These are phyloP conservation scores for Psammodynastes pulverulentus DNA, from an alignment of 2,113 vertebrate species.

Conservation along the genomic window DNA sequence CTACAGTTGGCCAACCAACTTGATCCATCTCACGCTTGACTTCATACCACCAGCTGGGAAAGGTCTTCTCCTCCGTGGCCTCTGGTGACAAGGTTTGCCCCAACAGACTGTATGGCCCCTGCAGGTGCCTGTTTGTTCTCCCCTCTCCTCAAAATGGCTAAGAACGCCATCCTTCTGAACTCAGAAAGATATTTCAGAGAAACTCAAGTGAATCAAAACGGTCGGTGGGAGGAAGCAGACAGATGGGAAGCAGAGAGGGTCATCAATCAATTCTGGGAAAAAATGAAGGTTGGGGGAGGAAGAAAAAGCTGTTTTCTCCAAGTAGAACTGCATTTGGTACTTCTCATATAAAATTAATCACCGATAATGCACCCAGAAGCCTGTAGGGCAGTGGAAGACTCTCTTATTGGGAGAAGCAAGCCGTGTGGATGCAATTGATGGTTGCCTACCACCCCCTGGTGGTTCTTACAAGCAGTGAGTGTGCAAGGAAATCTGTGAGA, in stretches of 20 bases:
- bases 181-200: background rate
- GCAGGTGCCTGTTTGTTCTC: background rate
- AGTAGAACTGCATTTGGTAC: background rate
- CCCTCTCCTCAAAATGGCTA: background rate
- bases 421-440: rapidly evolving
- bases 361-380: background rate
- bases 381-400: background rate
- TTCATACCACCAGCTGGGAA: background rate
- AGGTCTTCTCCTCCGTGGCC: background rate
- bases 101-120: background rate
- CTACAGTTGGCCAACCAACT: background rate
- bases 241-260: background rate
- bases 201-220: background rate
- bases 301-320: background rate
- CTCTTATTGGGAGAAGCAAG: background rate
- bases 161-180: background rate
- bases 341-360: slow-evolving; percentile 8
- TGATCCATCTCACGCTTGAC: background rate
- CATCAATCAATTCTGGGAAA: background rate
- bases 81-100: background rate
- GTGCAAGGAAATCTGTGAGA: background rate
- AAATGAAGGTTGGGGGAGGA: too few relatives aligned
- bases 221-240: background rate
- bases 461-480: background rate
- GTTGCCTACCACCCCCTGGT: background rate